Conservation (phyloP, 1,140 invertebrate species). For the Zaprionus kolodkinae region DNA sequence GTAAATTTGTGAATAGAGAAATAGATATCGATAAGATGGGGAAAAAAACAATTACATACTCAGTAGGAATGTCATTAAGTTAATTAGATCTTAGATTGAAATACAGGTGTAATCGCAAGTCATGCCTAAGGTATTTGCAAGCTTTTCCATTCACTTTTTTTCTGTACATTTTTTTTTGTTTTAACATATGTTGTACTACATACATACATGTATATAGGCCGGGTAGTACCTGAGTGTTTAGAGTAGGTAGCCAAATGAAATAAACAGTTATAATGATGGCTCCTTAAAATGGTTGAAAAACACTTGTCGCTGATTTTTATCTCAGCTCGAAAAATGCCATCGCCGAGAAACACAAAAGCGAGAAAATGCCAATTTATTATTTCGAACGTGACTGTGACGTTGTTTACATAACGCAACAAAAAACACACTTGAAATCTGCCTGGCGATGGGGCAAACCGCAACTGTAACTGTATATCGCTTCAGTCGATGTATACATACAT, state of each 20-base stretch:
- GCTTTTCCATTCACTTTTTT: constrained; percentile 63
- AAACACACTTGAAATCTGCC: constrained; percentile 69
- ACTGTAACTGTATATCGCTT: constrained; percentile 47
- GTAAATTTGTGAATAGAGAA: constrained; percentile 78
- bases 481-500: constrained; percentile 28
- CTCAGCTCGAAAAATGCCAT: constrained; percentile 42
- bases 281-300: constrained; percentile 52
- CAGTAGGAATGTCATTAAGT: constrained; percentile 28
- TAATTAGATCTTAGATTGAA: constrained; percentile 35
- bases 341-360: constrained; percentile 34
- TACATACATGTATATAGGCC: too few relatives aligned
- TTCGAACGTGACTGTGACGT: constrained; percentile 68
- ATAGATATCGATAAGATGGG: constrained; percentile 47
- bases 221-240: background rate
- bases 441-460: constrained; percentile 54
- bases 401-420: constrained; percentile 71
- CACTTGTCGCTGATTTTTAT: constrained; percentile 63
- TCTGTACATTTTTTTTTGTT: constrained; percentile 13
- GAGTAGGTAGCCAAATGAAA: constrained; percentile 38
- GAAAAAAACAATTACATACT: constrained; percentile 13
- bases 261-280: constrained; percentile 62
- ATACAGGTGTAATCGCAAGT: background rate
- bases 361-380: constrained; percentile 58
- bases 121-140: constrained; percentile 23
- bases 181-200: background rate